phyloP scores from a whole-genome alignment of 2,888 invertebrate genomes.

The Timema cristinae region DNA sequence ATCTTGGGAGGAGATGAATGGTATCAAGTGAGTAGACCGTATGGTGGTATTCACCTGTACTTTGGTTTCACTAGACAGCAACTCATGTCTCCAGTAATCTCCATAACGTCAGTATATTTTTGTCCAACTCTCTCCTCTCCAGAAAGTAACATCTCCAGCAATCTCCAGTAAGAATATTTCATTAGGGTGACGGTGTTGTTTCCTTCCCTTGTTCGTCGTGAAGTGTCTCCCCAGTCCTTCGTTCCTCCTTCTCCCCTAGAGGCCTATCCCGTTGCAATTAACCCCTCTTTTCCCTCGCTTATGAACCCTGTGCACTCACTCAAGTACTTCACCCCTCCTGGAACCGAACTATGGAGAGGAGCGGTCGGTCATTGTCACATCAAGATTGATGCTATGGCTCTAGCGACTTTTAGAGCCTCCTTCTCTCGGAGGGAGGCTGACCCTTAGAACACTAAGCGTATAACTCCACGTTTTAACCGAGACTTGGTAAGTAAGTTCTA shows the following conservation, averaged over 20 bases:
- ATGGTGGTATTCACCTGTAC: too few species aligned
- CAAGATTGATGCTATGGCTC: conserved; percentile 22
- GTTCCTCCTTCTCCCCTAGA: conserved; percentile 11
- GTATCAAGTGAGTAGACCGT: too few species aligned
- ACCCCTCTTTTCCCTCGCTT: conserved; percentile 24
- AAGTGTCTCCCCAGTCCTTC: not conserved
- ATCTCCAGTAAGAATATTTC: conserved; percentile 15
- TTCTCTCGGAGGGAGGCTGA: too few species aligned
- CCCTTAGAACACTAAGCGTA: too few species aligned
- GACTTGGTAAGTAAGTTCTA: too few species aligned
- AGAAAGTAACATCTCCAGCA: not conserved
- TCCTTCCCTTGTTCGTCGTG: conserved; percentile 1
- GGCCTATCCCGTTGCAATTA: conserved; percentile 28
- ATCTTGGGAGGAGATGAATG: too few species aligned
- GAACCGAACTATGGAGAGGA: conserved; percentile 2
- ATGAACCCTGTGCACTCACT: conserved; percentile 1
- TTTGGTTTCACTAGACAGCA: too few species aligned
- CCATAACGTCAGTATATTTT: too few species aligned
- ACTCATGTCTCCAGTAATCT: too few species aligned
- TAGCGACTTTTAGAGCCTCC: too few species aligned
- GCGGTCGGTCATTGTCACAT: conserved; percentile 25
- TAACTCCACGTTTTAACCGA: too few species aligned
- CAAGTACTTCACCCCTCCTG: not conserved
- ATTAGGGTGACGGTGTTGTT: conserved; percentile 25
- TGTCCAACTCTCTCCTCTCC: conserved; percentile 9